These are phyloP conservation scores for Trachelipus rathkii DNA, from an alignment of 1,140 invertebrate species.

Conservation along the genomic window DNA sequence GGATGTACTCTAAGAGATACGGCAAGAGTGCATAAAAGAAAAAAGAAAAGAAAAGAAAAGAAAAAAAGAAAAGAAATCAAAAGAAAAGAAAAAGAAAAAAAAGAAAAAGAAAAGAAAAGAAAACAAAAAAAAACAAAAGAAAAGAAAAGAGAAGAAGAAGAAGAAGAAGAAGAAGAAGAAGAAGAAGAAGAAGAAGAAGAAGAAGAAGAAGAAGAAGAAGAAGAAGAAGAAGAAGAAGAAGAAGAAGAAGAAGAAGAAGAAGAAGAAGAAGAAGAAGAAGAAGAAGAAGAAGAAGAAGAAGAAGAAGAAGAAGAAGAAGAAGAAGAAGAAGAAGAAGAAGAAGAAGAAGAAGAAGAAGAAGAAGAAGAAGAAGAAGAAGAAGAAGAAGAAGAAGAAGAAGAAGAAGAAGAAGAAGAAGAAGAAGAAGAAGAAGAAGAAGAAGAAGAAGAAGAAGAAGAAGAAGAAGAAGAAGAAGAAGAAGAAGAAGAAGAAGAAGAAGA, in stretches of 20 bases:
- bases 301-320: background rate
- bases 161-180: background rate
- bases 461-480: background rate
- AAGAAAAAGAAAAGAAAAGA: background rate
- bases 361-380: background rate
- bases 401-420: background rate
- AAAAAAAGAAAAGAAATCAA: too few species aligned
- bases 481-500: too few species aligned
- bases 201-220: background rate
- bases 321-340: background rate
- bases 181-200: background rate
- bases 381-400: conserved; percentile 7
- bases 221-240: conserved; percentile 10
- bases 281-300: background rate
- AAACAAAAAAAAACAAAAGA: too few species aligned
- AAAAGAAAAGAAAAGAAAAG: too few species aligned
- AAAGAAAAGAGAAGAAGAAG: background rate
- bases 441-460: background rate
- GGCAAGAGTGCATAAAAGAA: too few species aligned
- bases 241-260: background rate
- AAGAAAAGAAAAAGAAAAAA: background rate
- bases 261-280: background rate
- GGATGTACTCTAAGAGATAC: too few species aligned
- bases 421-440: background rate
- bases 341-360: background rate